Percentiles rank a stretch among this genome's conserved stretches.
phyloP scores from a whole-genome alignment of 2,888 invertebrate genomes.

The Dicyrtoma fusca region DNA sequence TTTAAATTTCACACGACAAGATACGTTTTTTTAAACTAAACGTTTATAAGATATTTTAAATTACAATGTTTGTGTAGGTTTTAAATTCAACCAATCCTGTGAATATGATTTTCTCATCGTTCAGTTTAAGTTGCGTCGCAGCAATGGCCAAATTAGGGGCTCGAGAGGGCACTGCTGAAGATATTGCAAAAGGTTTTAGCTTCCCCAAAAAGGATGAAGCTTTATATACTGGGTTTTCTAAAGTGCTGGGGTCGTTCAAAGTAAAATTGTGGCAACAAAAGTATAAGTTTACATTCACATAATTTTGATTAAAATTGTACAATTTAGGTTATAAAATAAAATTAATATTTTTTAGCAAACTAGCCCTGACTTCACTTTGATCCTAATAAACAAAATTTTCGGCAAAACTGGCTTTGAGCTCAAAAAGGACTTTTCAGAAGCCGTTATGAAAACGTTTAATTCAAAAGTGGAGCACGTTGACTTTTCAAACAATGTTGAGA shows the following conservation, averaged over 20 bases:
- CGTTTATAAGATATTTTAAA: too few relatives aligned
- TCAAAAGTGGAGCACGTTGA: slow-evolving; percentile 56
- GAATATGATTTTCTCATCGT: slow-evolving; percentile 52
- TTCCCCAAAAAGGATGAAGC: slow-evolving; percentile 41
- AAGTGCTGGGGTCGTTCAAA: slow-evolving; percentile 47
- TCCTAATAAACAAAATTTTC: too few relatives aligned
- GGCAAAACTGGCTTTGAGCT: slow-evolving; percentile 53
- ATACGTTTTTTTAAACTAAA: too few relatives aligned
- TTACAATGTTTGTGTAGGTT: too few relatives aligned
- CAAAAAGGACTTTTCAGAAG: slow-evolving; percentile 39
- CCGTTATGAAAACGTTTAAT: slow-evolving; percentile 54
- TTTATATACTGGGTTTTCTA: slow-evolving; percentile 44
- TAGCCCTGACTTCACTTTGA: too few relatives aligned
- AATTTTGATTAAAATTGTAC: too few relatives aligned
- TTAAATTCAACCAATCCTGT: slow-evolving; percentile 6
- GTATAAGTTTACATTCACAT: too few relatives aligned
- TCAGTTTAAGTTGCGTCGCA: slow-evolving; percentile 51
- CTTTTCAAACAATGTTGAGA: slow-evolving; percentile 56
- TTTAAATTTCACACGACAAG: too few relatives aligned
- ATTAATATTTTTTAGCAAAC: too few relatives aligned
- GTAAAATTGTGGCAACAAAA: slow-evolving; percentile 29
- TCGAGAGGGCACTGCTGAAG: slow-evolving; percentile 39
- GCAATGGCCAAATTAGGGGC: slow-evolving; percentile 52
- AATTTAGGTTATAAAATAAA: too few relatives aligned
- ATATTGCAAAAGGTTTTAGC: slow-evolving; percentile 37